These are phyloP conservation scores for Dilophus febrilis DNA, from an alignment of 2,888 invertebrate genomes.

Conservation along the genomic window DNA sequence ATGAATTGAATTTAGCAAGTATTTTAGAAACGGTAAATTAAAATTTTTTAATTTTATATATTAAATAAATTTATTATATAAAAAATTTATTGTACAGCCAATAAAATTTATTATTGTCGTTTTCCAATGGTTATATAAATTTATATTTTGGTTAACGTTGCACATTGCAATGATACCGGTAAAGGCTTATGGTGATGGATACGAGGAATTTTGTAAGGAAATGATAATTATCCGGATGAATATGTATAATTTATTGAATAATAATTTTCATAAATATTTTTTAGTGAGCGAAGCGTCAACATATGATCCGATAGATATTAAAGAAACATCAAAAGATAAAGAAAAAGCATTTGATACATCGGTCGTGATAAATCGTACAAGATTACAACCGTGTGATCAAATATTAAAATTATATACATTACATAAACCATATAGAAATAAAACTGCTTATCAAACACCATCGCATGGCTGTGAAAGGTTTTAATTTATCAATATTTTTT, in stretches of 20 bases:
- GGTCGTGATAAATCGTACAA: conserved; percentile 55
- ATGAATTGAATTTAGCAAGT: conserved; percentile 41
- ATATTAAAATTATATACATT: conserved; percentile 39
- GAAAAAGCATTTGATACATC: conserved; percentile 44
- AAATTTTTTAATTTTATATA: conserved; percentile 2
- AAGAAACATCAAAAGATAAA: conserved; percentile 26
- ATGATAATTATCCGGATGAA: conserved; percentile 38
- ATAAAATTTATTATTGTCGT: conserved; percentile 37
- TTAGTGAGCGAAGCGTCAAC: conserved; percentile 7
- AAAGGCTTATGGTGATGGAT: conserved; percentile 28
- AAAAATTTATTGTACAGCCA: conserved; percentile 31
- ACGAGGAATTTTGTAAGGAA: conserved; percentile 11
- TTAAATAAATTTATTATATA: neutral
- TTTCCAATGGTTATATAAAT: conserved; percentile 39
- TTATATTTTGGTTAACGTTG: conserved; percentile 39
- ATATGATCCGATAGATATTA: neutral
- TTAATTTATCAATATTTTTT: too few species aligned
- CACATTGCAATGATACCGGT: conserved; percentile 34
- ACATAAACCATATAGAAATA: conserved; percentile 31
- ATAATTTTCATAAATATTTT: conserved; percentile 8
- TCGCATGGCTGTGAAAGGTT: conserved; percentile 28
- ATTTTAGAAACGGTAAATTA: conserved; percentile 41
- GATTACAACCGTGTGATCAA: conserved; percentile 73
- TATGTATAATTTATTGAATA: too few species aligned
- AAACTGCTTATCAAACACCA: conserved; percentile 33